Evolutionary conservation across 1,140 invertebrate species (phyloP).

Genomic region (Drosophila serrata): DNA sequence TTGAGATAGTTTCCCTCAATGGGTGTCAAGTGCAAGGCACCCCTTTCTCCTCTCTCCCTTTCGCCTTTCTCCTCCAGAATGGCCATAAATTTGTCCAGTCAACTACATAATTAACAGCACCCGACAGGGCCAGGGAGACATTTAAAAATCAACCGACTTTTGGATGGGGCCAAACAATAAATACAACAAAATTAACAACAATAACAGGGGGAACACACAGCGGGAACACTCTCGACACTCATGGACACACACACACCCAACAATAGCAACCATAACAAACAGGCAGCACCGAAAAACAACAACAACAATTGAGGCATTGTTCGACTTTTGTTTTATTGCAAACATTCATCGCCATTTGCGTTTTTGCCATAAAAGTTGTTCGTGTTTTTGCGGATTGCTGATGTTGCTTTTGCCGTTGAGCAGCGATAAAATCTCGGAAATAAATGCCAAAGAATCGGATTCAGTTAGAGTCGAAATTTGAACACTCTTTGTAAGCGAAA

Average conservation of each 20-base stretch:
- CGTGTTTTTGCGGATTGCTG: slow-evolving; percentile 52
- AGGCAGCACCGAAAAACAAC: slow-evolving; percentile 24
- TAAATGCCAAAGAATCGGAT: slow-evolving; percentile 30
- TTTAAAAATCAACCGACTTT: slow-evolving; percentile 43
- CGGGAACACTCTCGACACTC: slow-evolving; percentile 16
- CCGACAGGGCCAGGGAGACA: slow-evolving; percentile 18
- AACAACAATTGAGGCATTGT: slow-evolving; percentile 52
- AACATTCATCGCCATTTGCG: slow-evolving; percentile 79
- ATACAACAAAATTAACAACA: slow-evolving; percentile 26
- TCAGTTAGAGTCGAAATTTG: slow-evolving; percentile 10
- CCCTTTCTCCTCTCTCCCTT: slow-evolving; percentile 9
- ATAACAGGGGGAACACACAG: slow-evolving; percentile 24
- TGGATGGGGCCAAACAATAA: slow-evolving; percentile 49
- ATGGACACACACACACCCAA: slow-evolving; percentile 1
- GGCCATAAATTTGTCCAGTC: slow-evolving; percentile 60
- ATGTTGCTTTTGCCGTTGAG: slow-evolving; percentile 44
- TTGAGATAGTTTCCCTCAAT: slow-evolving; percentile 49
- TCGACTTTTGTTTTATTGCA: slow-evolving; percentile 79
- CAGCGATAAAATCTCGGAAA: slow-evolving; percentile 71
- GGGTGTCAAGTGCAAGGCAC: slow-evolving; percentile 44
- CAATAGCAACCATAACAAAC: slow-evolving; percentile 23
- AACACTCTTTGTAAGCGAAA: slow-evolving; percentile 36
- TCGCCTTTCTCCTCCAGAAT: slow-evolving; percentile 9
- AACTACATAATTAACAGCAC: slow-evolving; percentile 66
- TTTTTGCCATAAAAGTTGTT: slow-evolving; percentile 68